Conservation (phyloP, 2,888 invertebrate species). For the Meta bourneti region DNA sequence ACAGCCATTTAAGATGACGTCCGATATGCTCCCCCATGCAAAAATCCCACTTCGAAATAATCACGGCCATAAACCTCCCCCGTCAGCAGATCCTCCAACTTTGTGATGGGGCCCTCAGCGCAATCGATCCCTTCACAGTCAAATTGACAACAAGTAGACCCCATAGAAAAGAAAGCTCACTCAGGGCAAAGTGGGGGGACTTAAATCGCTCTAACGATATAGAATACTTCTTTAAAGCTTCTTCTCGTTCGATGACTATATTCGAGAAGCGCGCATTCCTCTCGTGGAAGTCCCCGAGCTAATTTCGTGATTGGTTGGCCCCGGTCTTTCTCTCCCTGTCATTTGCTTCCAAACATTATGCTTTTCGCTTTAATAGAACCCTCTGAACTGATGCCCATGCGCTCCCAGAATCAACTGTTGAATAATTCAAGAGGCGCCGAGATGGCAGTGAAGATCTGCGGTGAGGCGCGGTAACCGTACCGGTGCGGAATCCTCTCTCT, state of each 20-base stretch:
- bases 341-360: constrained; percentile 76
- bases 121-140: constrained; percentile 58
- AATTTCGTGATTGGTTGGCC: constrained; percentile 76
- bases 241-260: constrained; percentile 56
- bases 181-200: constrained; percentile 42
- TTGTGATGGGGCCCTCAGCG: background rate
- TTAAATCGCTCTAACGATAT: constrained; percentile 61
- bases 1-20: too few species aligned
- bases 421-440: constrained; percentile 68
- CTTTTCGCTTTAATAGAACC: constrained; percentile 76
- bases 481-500: constrained; percentile 20
- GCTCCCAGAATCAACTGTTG: constrained; percentile 73
- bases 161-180: constrained; percentile 41
- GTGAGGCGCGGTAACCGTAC: constrained; percentile 38
- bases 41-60: background rate
- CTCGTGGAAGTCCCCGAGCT: constrained; percentile 69
- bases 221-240: constrained; percentile 61
- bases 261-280: constrained; percentile 9
- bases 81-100: background rate
- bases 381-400: constrained; percentile 63
- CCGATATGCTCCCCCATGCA: background rate
- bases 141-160: constrained; percentile 41
- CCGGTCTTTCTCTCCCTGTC: constrained; percentile 48
- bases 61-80: background rate
- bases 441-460: constrained; percentile 21